These are phyloP conservation scores for Erythrolamprus reginae DNA, from an alignment of 2,113 vertebrate species.

Conservation along the genomic window DNA sequence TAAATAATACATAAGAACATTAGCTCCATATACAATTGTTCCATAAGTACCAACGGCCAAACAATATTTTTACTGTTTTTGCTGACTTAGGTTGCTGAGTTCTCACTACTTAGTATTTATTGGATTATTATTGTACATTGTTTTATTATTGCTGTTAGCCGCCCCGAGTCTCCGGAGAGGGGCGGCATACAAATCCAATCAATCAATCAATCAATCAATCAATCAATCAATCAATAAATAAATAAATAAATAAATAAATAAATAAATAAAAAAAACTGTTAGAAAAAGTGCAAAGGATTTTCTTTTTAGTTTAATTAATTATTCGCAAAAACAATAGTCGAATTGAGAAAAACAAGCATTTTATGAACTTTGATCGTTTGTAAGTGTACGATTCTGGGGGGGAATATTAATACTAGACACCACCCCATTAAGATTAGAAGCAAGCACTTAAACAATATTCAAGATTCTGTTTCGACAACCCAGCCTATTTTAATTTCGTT, in stretches of 20 bases:
- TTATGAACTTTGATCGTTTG: not conserved
- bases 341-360: not conserved
- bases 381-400: not conserved
- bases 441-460: not conserved
- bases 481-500: not conserved
- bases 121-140: too few species aligned
- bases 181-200: too few species aligned
- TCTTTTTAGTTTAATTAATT: not conserved
- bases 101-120: too few species aligned
- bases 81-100: not conserved
- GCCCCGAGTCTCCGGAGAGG: too few species aligned
- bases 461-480: not conserved
- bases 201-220: too few species aligned
- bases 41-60: not conserved
- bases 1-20: not conserved
- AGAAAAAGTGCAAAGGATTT: not conserved
- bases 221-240: too few species aligned
- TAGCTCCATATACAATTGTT: not conserved
- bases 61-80: not conserved
- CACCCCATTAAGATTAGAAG: not conserved
- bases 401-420: not conserved
- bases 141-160: too few species aligned
- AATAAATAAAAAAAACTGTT: too few species aligned
- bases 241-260: too few species aligned
- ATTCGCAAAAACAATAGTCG: not conserved